Evolutionary conservation across 2,113 vertebrate species (phyloP).

Genomic region (Brachyhypopomus occidentalis): DNA sequence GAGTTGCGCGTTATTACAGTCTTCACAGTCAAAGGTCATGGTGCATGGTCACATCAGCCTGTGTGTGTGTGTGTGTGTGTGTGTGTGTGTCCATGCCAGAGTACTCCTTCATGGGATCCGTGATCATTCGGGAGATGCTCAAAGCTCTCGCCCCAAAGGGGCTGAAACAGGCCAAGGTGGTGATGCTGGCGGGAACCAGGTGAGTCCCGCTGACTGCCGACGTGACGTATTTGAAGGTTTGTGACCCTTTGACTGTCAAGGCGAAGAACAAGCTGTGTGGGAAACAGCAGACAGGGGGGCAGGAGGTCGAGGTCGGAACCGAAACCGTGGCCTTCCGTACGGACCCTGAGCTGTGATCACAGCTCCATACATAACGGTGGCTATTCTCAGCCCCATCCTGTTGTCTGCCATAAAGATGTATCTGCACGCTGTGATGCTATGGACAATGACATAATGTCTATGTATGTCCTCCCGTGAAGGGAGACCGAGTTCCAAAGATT

Average conservation of each 20-base stretch:
- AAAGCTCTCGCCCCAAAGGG: conserved; percentile 80
- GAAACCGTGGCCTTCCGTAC: conserved; percentile 39
- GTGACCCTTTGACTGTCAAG: conserved; percentile 29
- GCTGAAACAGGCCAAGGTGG: conserved; percentile 79
- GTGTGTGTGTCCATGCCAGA: conserved; percentile 58
- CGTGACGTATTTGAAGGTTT: not conserved
- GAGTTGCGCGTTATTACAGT: no score
- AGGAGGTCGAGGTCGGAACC: no score
- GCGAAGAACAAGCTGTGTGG: conserved; percentile 31
- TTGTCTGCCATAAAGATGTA: conserved; percentile 61
- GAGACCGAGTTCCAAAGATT: conserved; percentile 48
- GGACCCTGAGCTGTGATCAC: conserved; percentile 31
- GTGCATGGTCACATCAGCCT: not conserved
- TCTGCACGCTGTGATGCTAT: conserved; percentile 39
- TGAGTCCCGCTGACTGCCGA: conserved; percentile 50
- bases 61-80: not conserved
- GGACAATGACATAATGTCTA: conserved; percentile 64
- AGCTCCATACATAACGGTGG: conserved; percentile 49
- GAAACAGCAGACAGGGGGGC: conserved; percentile 43
- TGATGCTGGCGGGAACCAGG: conserved; percentile 82
- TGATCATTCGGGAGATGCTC: conserved; percentile 82
- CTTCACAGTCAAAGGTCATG: no score
- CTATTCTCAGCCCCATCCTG: conserved; percentile 63
- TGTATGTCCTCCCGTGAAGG: conserved; percentile 57
- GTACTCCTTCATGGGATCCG: conserved; percentile 81